Evolutionary conservation across 1,140 invertebrate genomes (phyloP), one percentile per base, ranked within the genome.

Genomic region (Tetragnatha versicolor): DNA sequence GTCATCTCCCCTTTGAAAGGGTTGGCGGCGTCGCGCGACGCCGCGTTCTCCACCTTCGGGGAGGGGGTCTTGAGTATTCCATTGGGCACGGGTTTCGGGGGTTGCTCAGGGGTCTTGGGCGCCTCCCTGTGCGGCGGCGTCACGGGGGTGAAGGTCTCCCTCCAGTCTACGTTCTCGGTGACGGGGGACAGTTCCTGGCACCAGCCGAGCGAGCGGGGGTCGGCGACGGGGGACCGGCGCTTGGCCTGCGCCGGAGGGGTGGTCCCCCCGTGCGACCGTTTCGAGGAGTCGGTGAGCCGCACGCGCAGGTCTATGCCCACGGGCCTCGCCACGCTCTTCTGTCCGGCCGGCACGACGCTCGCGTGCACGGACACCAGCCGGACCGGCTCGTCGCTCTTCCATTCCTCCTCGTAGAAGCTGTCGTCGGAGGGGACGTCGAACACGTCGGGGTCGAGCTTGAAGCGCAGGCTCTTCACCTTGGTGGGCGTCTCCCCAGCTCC

Each of bases 401-500:
- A 68, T 14, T 69, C 76, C 20, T 78, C 76, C 14, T 63, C 70
- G 37, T 78, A 68, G n/a, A 68, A 78, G 25, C 76, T 69, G 65
- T 78, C 65, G 25, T 78, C 76, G 29, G 76, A 78, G n/a, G 76
- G 76, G 25, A 78, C 63, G 20, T 78, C 76, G 65, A 68, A 78
- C 14, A 78, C 47, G 31, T 78, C 76, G 22, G 76, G 76, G 27
- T 78, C 76, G 53, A 78, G 76, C 31, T 78, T 78, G 39, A 78
- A 78, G 51, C 76, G 76, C 12, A 78, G 76, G 27, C 25, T 78
- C 29, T 78, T 78, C 27, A 78, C 65, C 37, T 78, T 78, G 17
- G 76, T 78, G n/a, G 76, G 76, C 51, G 76, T 78, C 51, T 77
- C 73, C 45, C 61, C 73, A 33, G n/a, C n/a, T n/a, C n/a, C n/a